A percentile compares a stretch with the other conserved stretches of the same genome.
Evolutionary conservation across 2,797 vertebrate genomes (phyloP).

Genomic region (Psittacula echo): DNA sequence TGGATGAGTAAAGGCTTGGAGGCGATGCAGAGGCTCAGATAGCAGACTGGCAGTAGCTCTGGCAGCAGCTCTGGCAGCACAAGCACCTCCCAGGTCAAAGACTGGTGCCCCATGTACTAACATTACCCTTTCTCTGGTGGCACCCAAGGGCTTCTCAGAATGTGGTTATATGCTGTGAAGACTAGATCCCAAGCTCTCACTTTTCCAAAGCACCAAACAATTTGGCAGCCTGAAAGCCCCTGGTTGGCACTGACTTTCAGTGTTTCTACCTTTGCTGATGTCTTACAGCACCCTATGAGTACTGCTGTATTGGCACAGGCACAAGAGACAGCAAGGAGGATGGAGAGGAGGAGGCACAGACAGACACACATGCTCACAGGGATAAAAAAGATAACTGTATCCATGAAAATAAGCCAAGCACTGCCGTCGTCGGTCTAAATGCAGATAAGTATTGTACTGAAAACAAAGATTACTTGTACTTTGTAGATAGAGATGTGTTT

Average conservation of each 20-base stretch:
- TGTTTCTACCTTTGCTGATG: background rate
- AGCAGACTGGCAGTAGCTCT: no score
- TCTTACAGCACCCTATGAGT: background rate
- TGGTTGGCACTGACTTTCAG: background rate
- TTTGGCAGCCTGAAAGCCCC: background rate
- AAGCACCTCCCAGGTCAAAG: background rate
- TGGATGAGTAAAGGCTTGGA: no score
- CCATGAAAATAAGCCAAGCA: conserved; percentile 70
- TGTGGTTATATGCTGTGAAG: background rate
- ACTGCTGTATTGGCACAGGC: background rate
- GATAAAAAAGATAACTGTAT: conserved; percentile 71
- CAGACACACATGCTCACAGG: conserved; percentile 11
- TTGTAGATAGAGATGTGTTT: conserved; percentile 72
- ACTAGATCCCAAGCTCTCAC: background rate
- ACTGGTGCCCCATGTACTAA: background rate
- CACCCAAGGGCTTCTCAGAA: background rate
- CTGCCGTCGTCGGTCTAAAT: conserved; percentile 70
- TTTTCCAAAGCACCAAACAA: background rate
- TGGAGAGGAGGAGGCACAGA: conserved; percentile 68
- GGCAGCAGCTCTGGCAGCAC: background rate
- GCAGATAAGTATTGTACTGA: conserved; percentile 76
- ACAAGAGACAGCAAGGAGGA: conserved; percentile 50
- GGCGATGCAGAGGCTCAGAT: no score
- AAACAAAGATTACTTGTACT: conserved; percentile 77
- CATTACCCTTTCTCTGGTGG: background rate